Conservation (phyloP, 1,140 invertebrate genomes). For the Drosophila teissieri region DNA sequence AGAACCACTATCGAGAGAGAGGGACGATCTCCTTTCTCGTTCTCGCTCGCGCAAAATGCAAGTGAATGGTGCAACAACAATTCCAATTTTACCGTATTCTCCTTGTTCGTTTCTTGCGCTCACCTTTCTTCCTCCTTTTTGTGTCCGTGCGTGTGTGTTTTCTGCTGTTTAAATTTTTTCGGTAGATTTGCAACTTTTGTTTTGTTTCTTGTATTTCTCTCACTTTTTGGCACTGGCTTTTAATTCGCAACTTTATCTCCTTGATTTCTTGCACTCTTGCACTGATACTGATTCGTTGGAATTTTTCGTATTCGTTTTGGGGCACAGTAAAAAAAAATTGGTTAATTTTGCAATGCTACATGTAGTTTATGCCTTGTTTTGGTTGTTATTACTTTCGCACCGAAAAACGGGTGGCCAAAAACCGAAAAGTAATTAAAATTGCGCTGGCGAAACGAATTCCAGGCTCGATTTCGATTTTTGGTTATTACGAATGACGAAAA, state of each 20-base stretch:
- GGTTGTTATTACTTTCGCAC: slow-evolving; percentile 7
- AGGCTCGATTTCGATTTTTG: slow-evolving; percentile 6
- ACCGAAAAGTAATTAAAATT: slow-evolving; percentile 11
- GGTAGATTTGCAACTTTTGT: slow-evolving; percentile 44
- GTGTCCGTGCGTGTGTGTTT: slow-evolving; percentile 1
- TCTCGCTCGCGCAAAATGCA: slow-evolving; percentile 39
- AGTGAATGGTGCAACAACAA: slow-evolving; percentile 37
- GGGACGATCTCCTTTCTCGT: background rate
- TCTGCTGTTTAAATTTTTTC: slow-evolving; percentile 7
- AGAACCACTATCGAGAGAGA: slow-evolving; percentile 1
- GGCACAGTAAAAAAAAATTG: slow-evolving; percentile 37
- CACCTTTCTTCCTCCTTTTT: slow-evolving; percentile 27
- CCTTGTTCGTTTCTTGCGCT: slow-evolving; percentile 10
- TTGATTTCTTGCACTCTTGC: slow-evolving; percentile 16
- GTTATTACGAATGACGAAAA: slow-evolving; percentile 9
- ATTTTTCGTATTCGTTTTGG: slow-evolving; percentile 34
- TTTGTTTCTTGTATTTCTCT: slow-evolving; percentile 43
- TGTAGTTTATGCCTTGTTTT: background rate
- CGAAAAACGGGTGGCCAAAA: slow-evolving; percentile 2
- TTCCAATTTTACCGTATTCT: slow-evolving; percentile 19
- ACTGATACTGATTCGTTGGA: slow-evolving; percentile 16
- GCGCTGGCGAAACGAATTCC: slow-evolving; percentile 3
- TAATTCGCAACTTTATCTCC: slow-evolving; percentile 37
- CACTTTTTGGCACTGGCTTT: slow-evolving; percentile 36
- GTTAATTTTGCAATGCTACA: slow-evolving; percentile 8